Evolutionary conservation across 2,113 vertebrate genomes (phyloP).

Genomic region (Spea bombifrons): DNA sequence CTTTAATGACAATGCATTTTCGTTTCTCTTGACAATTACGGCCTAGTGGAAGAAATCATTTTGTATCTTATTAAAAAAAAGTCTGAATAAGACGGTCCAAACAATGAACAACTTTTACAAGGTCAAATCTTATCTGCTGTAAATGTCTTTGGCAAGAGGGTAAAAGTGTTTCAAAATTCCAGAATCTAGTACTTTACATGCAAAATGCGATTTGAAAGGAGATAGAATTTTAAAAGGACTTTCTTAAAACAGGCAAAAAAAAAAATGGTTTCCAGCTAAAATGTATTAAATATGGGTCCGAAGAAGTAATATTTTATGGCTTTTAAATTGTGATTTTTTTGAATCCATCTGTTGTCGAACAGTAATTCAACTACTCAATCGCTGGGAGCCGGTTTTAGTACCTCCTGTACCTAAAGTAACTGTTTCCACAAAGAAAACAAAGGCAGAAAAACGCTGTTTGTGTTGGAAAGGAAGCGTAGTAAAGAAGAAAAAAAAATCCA

Average conservation of each 20-base stretch:
- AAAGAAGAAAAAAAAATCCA: not conserved
- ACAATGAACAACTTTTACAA: conserved; percentile 4
- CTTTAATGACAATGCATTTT: conserved; percentile 5
- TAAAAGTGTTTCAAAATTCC: conserved; percentile 7
- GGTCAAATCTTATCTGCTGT: conserved; percentile 19
- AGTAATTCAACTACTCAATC: not conserved
- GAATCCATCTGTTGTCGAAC: not conserved
- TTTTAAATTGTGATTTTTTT: not conserved
- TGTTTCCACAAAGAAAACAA: not conserved
- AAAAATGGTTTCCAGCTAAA: conserved; percentile 5
- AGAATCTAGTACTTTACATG: not conserved
- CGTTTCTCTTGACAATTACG: conserved; percentile 7
- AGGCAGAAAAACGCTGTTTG: not conserved
- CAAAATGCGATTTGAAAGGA: conserved; percentile 6
- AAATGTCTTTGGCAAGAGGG: conserved; percentile 19
- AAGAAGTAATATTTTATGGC: not conserved
- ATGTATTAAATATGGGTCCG: not conserved
- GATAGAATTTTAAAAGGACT: conserved; percentile 4
- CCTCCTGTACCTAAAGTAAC: not conserved
- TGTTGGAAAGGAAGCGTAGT: not conserved
- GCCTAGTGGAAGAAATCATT: not conserved
- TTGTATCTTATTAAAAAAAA: not conserved
- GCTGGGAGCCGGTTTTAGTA: not conserved
- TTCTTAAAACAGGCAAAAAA: not conserved
- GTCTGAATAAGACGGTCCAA: not conserved